phyloP scores from a whole-genome alignment of 2,797 vertebrate genomes.

The Philypnodon macrostomus region DNA sequence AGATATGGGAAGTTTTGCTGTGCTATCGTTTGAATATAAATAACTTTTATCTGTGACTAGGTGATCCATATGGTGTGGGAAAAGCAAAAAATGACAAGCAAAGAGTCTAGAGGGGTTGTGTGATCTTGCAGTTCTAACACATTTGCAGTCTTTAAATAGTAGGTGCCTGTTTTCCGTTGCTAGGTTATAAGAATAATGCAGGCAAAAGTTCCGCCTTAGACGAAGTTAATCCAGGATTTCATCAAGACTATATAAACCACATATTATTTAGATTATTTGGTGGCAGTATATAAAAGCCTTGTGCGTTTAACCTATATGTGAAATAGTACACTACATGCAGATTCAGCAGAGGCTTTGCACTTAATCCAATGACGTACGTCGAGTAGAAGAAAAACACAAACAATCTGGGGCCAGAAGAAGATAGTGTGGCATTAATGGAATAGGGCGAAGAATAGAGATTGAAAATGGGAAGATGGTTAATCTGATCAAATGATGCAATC shows the following conservation, averaged over 20 bases:
- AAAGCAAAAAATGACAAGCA: constrained; percentile 18
- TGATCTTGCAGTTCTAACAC: constrained; percentile 38
- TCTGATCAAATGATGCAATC: constrained; percentile 63
- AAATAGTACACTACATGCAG: neutral
- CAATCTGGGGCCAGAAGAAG: constrained; percentile 41
- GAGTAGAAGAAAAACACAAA: constrained; percentile 41
- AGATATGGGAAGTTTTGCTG: constrained; percentile 28
- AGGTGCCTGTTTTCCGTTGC: constrained; percentile 48
- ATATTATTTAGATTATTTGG: constrained; percentile 3
- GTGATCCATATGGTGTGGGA: neutral
- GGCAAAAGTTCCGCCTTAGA: constrained; percentile 24
- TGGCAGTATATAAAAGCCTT: neutral
- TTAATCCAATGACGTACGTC: constrained; percentile 49
- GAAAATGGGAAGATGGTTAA: constrained; percentile 58
- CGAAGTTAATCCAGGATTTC: constrained; percentile 23
- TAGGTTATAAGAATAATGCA: constrained; percentile 48
- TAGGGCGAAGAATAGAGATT: constrained; percentile 24
- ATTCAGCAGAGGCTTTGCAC: constrained; percentile 33
- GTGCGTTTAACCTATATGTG: constrained; percentile 8
- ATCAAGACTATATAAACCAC: constrained; percentile 23
- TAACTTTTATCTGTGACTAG: constrained; percentile 6
- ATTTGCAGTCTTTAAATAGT: constrained; percentile 58
- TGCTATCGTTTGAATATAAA: constrained; percentile 21
- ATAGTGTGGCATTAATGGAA: too few relatives aligned
- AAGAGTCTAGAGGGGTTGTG: constrained; percentile 15